A percentile compares a stretch with the other conserved stretches of the same genome.
These are phyloP conservation scores for Tapirus indicus DNA, from an alignment of 2,797 vertebrate genomes.

Conservation along the genomic window DNA sequence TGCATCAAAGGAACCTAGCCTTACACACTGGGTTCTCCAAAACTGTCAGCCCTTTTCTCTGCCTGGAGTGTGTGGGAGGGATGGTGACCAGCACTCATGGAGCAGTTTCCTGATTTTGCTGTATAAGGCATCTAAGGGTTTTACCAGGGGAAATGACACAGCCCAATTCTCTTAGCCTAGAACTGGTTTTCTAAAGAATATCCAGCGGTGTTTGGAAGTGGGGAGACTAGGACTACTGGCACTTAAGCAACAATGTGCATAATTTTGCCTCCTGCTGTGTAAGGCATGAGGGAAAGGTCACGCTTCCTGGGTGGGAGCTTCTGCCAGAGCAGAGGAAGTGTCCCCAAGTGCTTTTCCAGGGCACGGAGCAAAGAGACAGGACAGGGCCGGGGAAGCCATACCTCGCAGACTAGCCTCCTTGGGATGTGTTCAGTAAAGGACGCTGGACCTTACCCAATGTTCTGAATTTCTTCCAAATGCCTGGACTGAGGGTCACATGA, in stretches of 20 bases:
- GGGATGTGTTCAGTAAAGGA: background rate
- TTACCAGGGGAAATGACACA: slow-evolving; percentile 15
- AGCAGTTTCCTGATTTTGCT: background rate
- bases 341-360: background rate
- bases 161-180: slow-evolving; percentile 1
- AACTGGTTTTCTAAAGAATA: slow-evolving; percentile 46
- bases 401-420: background rate
- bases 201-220: background rate
- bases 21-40: background rate
- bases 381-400: background rate
- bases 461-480: slow-evolving; percentile 30
- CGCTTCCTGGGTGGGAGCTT: background rate
- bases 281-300: background rate
- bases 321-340: background rate
- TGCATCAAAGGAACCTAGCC: background rate
- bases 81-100: background rate
- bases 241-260: background rate
- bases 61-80: background rate
- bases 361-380: background rate
- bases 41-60: background rate
- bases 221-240: background rate
- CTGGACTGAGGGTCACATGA: slow-evolving; percentile 27
- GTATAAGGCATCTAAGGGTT: slow-evolving; percentile 10
- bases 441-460: background rate
- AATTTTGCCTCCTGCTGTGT: background rate